Percentiles rank a stretch among this genome's conserved stretches.
These are phyloP conservation scores for Megaceryle alcyon DNA, from an alignment of 2,797 vertebrate genomes.

Conservation along the genomic window DNA sequence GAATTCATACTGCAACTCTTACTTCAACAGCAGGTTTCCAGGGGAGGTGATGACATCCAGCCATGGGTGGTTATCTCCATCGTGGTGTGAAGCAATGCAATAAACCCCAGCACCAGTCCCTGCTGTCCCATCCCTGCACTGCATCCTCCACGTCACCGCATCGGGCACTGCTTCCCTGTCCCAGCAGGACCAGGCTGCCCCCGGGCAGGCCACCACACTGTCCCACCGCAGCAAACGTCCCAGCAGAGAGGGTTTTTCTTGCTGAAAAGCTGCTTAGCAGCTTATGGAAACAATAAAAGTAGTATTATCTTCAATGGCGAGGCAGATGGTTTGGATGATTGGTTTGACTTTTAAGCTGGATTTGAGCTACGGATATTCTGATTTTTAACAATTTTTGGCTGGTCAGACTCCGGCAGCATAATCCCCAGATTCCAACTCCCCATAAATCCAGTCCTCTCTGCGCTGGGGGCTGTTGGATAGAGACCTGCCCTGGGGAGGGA, in stretches of 20 bases:
- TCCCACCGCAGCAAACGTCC: neutral
- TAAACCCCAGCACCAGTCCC: neutral
- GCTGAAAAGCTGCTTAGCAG: slow-evolving; percentile 69
- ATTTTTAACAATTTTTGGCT: slow-evolving; percentile 66
- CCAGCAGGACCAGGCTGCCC: neutral
- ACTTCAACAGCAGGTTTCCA: neutral
- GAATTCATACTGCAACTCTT: neutral
- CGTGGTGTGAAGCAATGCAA: rapidly evolving
- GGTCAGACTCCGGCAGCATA: neutral
- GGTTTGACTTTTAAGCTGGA: slow-evolving; percentile 74
- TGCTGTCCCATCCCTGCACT: neutral
- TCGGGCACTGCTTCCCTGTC: neutral
- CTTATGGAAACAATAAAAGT: slow-evolving; percentile 75
- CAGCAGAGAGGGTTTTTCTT: slow-evolving; percentile 42
- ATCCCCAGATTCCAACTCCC: slow-evolving; percentile 14
- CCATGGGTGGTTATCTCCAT: rapidly evolving
- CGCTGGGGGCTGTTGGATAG: rapidly evolving
- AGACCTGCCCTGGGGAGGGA: neutral
- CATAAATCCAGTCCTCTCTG: neutral
- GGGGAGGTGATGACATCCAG: neutral
- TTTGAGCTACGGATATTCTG: slow-evolving; percentile 68
- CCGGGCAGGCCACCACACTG: rapidly evolving
- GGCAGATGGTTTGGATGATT: slow-evolving; percentile 73
- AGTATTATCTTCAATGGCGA: slow-evolving; percentile 51
- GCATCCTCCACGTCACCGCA: neutral